Conservation (phyloP, 2,888 invertebrate genomes). For the Melanostoma scalare region DNA sequence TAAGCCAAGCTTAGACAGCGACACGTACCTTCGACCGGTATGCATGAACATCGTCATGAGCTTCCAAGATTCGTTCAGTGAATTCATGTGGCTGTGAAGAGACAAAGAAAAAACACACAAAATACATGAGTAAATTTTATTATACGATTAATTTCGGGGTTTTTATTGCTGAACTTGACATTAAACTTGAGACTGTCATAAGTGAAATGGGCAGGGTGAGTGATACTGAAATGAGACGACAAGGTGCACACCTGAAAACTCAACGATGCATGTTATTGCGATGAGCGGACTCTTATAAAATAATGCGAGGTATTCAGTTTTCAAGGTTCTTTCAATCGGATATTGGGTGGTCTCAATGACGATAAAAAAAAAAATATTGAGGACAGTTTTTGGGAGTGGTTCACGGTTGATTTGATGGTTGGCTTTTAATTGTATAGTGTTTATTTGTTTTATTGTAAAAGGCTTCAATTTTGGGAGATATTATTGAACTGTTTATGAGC, state of each 20-base stretch:
- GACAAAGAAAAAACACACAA: slow-evolving; percentile 31
- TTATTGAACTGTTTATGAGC: too few relatives aligned
- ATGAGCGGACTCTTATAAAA: too few relatives aligned
- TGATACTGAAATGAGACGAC: slow-evolving; percentile 25
- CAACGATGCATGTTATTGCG: slow-evolving; percentile 47
- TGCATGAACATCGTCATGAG: slow-evolving; percentile 75
- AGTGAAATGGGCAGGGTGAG: background rate
- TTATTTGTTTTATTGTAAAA: background rate
- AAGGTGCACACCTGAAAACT: slow-evolving; percentile 31
- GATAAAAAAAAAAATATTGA: background rate
- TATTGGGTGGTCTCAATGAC: background rate
- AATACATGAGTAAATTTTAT: slow-evolving; percentile 35
- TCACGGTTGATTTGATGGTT: background rate
- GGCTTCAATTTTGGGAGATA: too few relatives aligned
- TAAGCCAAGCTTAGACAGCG: slow-evolving; percentile 23
- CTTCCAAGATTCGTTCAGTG: slow-evolving; percentile 75
- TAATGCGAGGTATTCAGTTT: background rate
- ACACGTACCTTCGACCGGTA: slow-evolving; percentile 78
- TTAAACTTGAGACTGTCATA: slow-evolving; percentile 5
- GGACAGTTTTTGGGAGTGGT: slow-evolving; percentile 21
- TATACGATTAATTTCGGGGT: slow-evolving; percentile 33
- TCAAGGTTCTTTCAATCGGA: slow-evolving; percentile 8
- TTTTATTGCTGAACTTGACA: slow-evolving; percentile 64
- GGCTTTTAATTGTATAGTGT: background rate
- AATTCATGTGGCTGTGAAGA: slow-evolving; percentile 76